Evolutionary conservation across 2,113 vertebrate species (phyloP).

Genomic region (Chamaetylas fuelleborni): DNA sequence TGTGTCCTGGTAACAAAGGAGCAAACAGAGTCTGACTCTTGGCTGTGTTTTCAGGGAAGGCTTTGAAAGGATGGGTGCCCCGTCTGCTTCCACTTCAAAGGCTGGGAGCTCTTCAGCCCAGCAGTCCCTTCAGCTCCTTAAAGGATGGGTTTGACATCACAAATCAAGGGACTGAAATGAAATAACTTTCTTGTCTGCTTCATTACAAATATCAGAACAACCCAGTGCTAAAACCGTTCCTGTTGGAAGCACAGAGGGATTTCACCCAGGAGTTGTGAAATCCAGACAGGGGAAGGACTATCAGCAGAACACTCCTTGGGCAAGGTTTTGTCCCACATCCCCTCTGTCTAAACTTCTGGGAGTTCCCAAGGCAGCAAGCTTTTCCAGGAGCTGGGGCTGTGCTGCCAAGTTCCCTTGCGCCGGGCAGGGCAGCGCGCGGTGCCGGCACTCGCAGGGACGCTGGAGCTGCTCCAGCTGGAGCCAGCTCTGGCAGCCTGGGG

Average conservation of each 20-base stretch:
- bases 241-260: background rate
- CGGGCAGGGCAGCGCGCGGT: rapidly evolving
- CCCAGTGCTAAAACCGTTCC: background rate
- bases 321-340: background rate
- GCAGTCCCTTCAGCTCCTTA: background rate
- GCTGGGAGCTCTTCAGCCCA: background rate
- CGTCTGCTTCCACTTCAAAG: conserved; percentile 47
- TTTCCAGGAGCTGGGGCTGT: background rate
- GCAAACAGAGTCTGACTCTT: background rate
- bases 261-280: background rate
- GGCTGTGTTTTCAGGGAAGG: background rate
- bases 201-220: background rate
- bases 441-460: rapidly evolving
- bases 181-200: background rate
- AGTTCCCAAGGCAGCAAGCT: background rate
- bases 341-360: background rate
- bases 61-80: background rate
- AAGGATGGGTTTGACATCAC: background rate
- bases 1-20: background rate
- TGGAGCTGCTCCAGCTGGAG: background rate
- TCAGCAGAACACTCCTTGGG: background rate
- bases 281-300: background rate
- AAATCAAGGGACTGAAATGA: background rate
- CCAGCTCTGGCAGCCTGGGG: rapidly evolving
- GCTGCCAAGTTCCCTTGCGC: background rate